Evolutionary conservation across 2,888 invertebrate genomes (phyloP).

Genomic region (Lottia scabra): DNA sequence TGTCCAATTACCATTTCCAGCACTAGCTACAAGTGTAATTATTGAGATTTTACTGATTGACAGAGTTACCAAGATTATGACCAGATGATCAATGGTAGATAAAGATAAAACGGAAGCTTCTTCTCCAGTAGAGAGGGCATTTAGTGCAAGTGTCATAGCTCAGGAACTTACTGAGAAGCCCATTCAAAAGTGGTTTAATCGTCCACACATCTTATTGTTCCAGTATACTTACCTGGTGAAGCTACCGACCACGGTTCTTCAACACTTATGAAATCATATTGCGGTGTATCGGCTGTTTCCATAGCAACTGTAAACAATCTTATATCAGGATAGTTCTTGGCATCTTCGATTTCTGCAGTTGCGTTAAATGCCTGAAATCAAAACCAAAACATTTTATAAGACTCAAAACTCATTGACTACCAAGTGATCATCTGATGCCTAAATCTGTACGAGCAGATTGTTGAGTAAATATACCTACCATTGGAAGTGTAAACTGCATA

Average conservation of each 20-base stretch:
- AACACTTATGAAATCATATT: constrained; percentile 3
- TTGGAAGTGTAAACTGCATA: constrained; percentile 45
- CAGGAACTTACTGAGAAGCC: no score
- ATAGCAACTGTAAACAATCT: constrained; percentile 48
- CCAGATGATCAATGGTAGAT: no score
- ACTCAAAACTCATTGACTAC: no score
- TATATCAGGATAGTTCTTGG: constrained; percentile 44
- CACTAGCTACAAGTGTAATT: constrained; percentile 29
- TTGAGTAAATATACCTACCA: constrained; percentile 26
- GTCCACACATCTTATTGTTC: not conserved
- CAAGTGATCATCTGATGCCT: no score
- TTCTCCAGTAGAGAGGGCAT: no score
- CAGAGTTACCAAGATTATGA: no score
- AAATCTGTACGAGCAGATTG: no score
- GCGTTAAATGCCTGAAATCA: constrained; percentile 46
- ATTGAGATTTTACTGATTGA: no score
- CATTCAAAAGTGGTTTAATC: not conserved
- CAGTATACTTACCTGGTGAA: not conserved
- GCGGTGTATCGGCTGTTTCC: not conserved
- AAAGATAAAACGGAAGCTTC: no score
- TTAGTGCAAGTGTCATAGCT: no score
- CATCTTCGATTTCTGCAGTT: constrained; percentile 41
- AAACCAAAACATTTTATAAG: no score
- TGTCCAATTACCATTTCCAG: constrained; percentile 21
- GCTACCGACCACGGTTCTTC: constrained; percentile 13